These are phyloP conservation scores for Polydrusus cervinus DNA, from an alignment of 2,888 invertebrate species.

Conservation along the genomic window DNA sequence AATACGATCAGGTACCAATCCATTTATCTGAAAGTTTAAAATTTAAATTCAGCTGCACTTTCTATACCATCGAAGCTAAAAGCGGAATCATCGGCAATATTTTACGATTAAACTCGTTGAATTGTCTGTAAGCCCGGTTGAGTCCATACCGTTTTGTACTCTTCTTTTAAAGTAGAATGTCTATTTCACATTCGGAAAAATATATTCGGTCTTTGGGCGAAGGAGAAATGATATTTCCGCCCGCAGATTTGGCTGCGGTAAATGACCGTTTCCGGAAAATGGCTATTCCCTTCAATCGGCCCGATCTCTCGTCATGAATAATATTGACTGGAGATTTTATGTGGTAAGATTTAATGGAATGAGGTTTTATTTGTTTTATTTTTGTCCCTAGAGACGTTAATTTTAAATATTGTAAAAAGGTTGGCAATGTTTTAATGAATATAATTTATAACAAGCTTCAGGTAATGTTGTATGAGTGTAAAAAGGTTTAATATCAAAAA, in stretches of 20 bases:
- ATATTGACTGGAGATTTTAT: no score
- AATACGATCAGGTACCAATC: neutral
- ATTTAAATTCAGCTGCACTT: conserved; percentile 22
- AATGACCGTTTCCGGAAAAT: no score
- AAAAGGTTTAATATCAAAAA: no score
- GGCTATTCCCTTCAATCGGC: no score
- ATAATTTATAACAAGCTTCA: no score
- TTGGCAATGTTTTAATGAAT: no score
- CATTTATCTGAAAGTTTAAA: conserved; percentile 6
- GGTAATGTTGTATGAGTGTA: no score
- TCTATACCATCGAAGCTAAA: conserved; percentile 3
- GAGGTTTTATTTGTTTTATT: no score
- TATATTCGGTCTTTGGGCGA: neutral
- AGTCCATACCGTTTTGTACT: conserved; percentile 1
- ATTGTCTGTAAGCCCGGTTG: conserved; percentile 15
- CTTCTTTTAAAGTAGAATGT: conserved; percentile 1
- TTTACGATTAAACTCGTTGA: conserved; percentile 22
- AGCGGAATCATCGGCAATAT: conserved; percentile 27
- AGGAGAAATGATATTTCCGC: neutral
- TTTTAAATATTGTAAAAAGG: no score
- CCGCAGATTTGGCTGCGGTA: neutral
- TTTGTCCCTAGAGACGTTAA: no score
- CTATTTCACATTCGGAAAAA: neutral
- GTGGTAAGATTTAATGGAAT: no score
- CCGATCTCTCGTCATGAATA: no score